Base-by-base conservation (phyloP, 2,113 vertebrate genomes). In the Lanius collurio region DNA sequence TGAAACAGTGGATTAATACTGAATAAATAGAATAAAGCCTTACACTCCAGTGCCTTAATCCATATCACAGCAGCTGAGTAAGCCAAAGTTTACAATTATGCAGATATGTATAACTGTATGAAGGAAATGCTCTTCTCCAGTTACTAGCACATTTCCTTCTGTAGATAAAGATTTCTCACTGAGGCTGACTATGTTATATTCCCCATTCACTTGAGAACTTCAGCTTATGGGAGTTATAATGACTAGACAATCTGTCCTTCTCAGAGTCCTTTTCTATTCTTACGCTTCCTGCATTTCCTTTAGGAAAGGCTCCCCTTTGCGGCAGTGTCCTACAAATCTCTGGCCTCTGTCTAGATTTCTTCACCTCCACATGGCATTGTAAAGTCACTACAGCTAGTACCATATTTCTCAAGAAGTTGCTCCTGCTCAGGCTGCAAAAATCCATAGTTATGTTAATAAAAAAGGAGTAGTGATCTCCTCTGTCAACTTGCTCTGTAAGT, bases 331-430 rank as follows among this genome's bases (percentile, higher is more conserved):
- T 35, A 13, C 8, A 87, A 81, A 63, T 21, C 16, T 3, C 19
- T 35, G 37, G 6, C 21, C 24, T 83, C 13, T 67, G 15, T 18
- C 27, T 18, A 55, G 19, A 35, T 3, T 7, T 81, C 33, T 64
- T 57, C 22, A 63, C 7, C 16, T 76, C n/a, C 24, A 20, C 3
- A 5, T 0, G 2, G 3, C 44, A 30, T n/a, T 4, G 0, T 18
- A 55, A 73, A 63, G 11, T 44, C 57, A 18, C 24, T 71, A 35
- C 22, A 41, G 14, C 28, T 50, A 42, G 11, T 14, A 86, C 2
- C 8, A 7, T 28, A 59, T 69, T 24, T n/a, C 4, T 30, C 31
- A 59, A 44, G 19, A 76, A 67, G 13, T 33, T 79, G 52, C 15
- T 87, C 59, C 22, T 76, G 14, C 21, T 80, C 35, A 57, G 49